phyloP scores from a whole-genome alignment of 2,888 invertebrate genomes.

The Lottia scabra region DNA sequence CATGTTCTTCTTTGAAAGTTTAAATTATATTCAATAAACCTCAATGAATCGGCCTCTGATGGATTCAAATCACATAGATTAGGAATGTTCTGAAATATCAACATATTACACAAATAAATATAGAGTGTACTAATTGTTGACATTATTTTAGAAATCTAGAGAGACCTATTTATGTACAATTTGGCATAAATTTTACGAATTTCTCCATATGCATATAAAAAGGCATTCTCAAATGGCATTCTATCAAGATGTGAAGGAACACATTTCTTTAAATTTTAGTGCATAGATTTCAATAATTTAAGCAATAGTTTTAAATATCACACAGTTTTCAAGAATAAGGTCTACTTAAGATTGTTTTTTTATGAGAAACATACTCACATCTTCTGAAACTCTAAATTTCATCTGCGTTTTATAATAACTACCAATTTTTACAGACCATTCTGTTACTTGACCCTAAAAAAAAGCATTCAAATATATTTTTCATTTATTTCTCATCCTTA shows the following conservation, averaged over 20 bases:
- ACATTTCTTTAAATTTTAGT: too few species aligned
- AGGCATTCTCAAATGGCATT: too few species aligned
- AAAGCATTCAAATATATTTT: background rate
- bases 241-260: too few species aligned
- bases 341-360: too few species aligned
- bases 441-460: conserved; percentile 22
- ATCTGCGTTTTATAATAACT: conserved; percentile 21
- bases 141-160: too few species aligned
- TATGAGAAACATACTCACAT: conserved; percentile 1
- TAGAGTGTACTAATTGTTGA: too few species aligned
- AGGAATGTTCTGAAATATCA: background rate
- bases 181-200: too few species aligned
- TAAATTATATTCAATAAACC: background rate
- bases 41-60: background rate
- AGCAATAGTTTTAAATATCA: too few species aligned
- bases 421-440: conserved; percentile 28
- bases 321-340: too few species aligned
- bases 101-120: background rate
- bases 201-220: too few species aligned
- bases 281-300: too few species aligned
- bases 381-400: conserved; percentile 19
- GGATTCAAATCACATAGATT: background rate
- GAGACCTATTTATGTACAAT: too few species aligned
- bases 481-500: background rate
- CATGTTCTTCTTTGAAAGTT: background rate